Conservation (phyloP, 2,113 vertebrate species). For the Rhipidura dahli region DNA sequence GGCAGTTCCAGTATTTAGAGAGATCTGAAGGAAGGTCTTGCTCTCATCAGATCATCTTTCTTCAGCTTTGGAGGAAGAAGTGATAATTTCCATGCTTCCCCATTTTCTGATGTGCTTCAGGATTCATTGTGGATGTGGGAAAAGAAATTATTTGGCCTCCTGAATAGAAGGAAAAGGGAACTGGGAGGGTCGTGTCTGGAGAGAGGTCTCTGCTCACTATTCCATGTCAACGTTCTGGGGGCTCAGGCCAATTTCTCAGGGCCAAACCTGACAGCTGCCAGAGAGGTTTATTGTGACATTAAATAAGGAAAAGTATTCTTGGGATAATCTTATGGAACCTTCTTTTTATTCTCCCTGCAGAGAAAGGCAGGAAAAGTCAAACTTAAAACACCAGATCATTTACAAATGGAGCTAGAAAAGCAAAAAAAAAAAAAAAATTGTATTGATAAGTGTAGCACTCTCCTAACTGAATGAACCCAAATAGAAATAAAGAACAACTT, state of each 20-base stretch:
- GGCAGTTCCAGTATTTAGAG: background rate
- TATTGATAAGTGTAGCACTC: background rate
- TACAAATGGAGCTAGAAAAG: background rate
- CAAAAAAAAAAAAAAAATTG: background rate
- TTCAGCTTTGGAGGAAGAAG: background rate
- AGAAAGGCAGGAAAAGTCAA: background rate
- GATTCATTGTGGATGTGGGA: background rate
- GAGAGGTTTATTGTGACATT: background rate
- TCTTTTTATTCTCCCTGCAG: background rate
- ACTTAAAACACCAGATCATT: background rate
- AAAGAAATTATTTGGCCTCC: background rate
- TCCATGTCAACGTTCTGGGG: accelerated
- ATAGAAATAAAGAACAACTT: background rate
- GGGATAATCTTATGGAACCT: background rate
- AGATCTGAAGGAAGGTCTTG: background rate
- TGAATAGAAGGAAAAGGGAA: background rate
- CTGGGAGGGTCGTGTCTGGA: background rate
- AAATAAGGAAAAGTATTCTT: background rate
- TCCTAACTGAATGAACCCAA: background rate
- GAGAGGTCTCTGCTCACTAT: background rate
- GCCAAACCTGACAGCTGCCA: background rate
- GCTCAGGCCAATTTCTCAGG: background rate
- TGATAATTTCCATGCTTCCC: background rate
- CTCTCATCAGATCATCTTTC: background rate
- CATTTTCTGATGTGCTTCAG: background rate